Base-by-base conservation (phyloP, 2,113 vertebrate genomes). In the Psephotus haematonotus region DNA sequence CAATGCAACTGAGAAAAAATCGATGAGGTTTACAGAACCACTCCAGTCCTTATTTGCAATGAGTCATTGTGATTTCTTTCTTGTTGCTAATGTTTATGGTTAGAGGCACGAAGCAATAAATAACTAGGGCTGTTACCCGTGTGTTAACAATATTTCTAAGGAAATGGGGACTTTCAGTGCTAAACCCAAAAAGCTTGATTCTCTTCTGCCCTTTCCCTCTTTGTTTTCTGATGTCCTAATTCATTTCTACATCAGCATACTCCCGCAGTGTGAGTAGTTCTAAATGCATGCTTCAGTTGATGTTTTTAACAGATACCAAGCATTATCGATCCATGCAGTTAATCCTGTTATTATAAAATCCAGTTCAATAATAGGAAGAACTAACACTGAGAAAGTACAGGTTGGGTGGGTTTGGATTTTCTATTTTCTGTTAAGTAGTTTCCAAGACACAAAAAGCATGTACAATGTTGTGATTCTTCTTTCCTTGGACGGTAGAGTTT, bases 1-100 rank as follows among this genome's bases (percentile, higher is more conserved):
- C 79, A 78, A 67, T 87, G 47, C 24, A 85, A 76, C 80, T 49
- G 69, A 60, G 41, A 62, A 89, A 90, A 94, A 86, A 93, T 91
- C 44, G 0, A 82, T 93, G 49, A 70, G 3, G 64, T 92, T 95
- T 92, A 75, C 83, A 89, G 57, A 95, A 89, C 28, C 23, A 65
- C 69, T 94, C 57, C 5, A 41, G 24, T 72, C 50, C 37, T 85
- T 78, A 68, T 76, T 86, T 88, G 83, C 41, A 86, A 10, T 87
- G 49, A 91, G n/a, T 68, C 43, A 70, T 53, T 65, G 37, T 59
- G 47, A 63, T 92, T 44, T 60, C 85, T 90, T 83, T 50, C 35
- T 37, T 2, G 1, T 79, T 79, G 27, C 44, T 25, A 76, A 6
- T 77, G 49, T 44, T 86, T 88, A 84, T 57, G 23, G 39, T 64